Base-by-base conservation (phyloP, 2,888 invertebrate species). In the Neoscelio sp. region DNA sequence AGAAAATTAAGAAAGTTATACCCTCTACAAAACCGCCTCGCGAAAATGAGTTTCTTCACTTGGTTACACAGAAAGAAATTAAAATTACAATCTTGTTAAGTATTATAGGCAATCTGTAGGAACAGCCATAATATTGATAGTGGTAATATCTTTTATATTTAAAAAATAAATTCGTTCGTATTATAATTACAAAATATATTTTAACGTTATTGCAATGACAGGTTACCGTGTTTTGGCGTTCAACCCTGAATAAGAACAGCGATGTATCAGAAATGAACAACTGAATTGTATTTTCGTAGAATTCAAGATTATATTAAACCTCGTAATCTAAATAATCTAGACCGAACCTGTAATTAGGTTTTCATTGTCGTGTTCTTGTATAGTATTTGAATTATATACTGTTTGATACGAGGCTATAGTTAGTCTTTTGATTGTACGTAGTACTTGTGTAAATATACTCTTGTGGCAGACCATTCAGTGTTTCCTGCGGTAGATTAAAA, bases 321-420 rank as follows among this genome's bases (percentile, higher is more conserved):
- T 50, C 33, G 40, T 50, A 70, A 60, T 60, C 50, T 23, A 60
- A 42, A 71, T 52, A 52, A 71, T 52, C 35, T 54, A 38, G 70
- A 60, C 15, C 68, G 58, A 70, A 68, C 58, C 68, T 70, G 40
- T 70, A 60, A 62, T 71, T 52, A 42, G 48, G 52, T 33, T 71
- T 38, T 71, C 52, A 62, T 71, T 44, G 62, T 35, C 28, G 62
- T 71, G 42, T 35, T 44, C 17, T 52, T 71, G 52, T 62, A 52
- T 71, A 33, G 52, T 44, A 60, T 71, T 62, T 71, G 52, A 71
- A 71, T 62, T 71, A 52, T 62, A 52, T 62, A 71, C 71, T 71
- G 35, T 71, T 52, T 60, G 62, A 52, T 18, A 44, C 62, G 52
- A 71, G 18, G 60, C 35, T 44, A 52, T 62, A 62, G 42, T 44